Evolutionary conservation across 1,140 invertebrate genomes (phyloP).

Genomic region (Phenacoccus solenopsis): DNA sequence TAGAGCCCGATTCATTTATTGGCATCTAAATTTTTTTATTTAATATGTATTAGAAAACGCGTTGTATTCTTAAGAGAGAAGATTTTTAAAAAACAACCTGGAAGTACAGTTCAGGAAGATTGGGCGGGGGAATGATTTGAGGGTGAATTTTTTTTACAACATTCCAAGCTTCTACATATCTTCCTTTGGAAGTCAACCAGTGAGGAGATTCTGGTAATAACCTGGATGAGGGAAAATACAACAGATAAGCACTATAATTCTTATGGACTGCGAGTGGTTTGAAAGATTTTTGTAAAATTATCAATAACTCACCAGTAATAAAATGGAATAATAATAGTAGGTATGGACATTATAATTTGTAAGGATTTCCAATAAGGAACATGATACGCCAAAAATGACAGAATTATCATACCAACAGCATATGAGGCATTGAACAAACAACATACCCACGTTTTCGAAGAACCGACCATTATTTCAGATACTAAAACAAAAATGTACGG

Average conservation of each 20-base stretch:
- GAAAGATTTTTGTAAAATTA: background rate
- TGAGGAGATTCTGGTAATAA: constrained; percentile 38
- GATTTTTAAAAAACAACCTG: no score
- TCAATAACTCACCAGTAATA: constrained; percentile 35
- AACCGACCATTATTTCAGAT: constrained; percentile 45
- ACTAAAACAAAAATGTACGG: constrained; percentile 36
- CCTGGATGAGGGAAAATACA: constrained; percentile 26
- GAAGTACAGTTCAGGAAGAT: background rate
- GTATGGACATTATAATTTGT: constrained; percentile 40
- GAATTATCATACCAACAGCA: constrained; percentile 40
- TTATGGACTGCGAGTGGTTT: constrained; percentile 15
- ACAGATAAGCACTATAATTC: constrained; percentile 19
- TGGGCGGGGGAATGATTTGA: background rate
- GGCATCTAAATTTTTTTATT: no score
- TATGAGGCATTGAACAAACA: constrained; percentile 44
- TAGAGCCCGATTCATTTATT: background rate
- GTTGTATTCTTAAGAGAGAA: no score
- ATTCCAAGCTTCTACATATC: constrained; percentile 30
- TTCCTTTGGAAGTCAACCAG: constrained; percentile 35
- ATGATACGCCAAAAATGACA: constrained; percentile 39
- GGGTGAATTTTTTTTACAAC: constrained; percentile 26
- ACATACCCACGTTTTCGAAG: constrained; percentile 45
- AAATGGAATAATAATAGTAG: constrained; percentile 39
- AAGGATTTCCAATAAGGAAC: constrained; percentile 41
- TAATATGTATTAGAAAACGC: no score